Base-by-base conservation (phyloP, 1,140 invertebrate genomes). In the Ips nitidus region DNA sequence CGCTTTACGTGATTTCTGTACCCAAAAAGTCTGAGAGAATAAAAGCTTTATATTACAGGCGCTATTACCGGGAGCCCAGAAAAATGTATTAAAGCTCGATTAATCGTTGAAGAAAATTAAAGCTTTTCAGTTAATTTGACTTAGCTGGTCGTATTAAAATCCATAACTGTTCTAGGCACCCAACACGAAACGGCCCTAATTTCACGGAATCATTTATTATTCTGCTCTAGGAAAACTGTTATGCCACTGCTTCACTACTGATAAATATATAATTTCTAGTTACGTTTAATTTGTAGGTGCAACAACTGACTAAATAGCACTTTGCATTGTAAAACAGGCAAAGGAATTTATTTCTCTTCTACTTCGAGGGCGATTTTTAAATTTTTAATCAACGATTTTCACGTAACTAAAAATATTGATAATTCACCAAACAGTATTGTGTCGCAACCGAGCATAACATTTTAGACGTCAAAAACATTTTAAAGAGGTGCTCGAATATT, bases 251-350 rank as follows among this genome's bases (percentile, higher is more conserved):
- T 55, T 39, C 8, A 38, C 36, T 38, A 5, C 52, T 61, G 43
- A 60, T 68, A 68, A 68, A 68, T 68, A 59, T 68, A 68, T 68
- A 68, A 68, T 68, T 61, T 68, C 58, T 41, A 53, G 57, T 68
- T 68, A 53, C 45, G 58, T 60, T 61, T 68, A 68, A 61, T 68
- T 68, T 61, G 66, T 52, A 53, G 58, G 57, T 68, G 66, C 43
- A 68, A 55, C 56, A 41, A 55, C 57, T 68, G 40, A 45, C 66
- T 60, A 68, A 68, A 68, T 68, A 55, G 55, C 66, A 50, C 55
- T 68, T 58, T 68, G 50, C 57, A 52, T 60, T 52, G 66, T 52
- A 60, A 68, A 68, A 60, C 40, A 60, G 56, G 39, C 3, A 22
- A 68, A 68, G 56, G 43, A 52, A 68, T 55, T 55, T 2, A 55